Base-by-base conservation (phyloP, 2,888 invertebrate species). In the Harpagoxenus sublaevis region DNA sequence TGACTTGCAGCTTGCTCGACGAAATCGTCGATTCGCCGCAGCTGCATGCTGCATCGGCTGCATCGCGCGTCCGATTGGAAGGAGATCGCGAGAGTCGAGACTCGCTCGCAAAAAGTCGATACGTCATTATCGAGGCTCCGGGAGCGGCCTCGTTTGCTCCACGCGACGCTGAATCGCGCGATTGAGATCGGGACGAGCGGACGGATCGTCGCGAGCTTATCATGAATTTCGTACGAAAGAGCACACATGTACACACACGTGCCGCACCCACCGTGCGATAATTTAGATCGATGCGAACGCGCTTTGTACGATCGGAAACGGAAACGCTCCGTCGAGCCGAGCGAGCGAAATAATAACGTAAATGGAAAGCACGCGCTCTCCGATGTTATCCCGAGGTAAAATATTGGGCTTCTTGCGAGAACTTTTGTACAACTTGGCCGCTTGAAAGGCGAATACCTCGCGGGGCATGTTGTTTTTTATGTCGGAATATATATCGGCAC, bases 221-320 rank as follows among this genome's bases (percentile, higher is more conserved):
- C 79, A 12, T 12, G 12, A 62, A 62, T 71, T 71, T 71, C 35
- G n/a, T 62, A 62, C n/a, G 57, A 81, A 60, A 39, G 31, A 23
- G 35, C n/a, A 35, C 23, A 51, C 3, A 31, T 4, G 28, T 10
- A 9, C 15, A 31, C 12, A 65, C 3, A 55, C 45, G n/a, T 35
- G 79, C 71, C 79, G 57, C 79, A 60, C 79, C 71, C 66, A 71
- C 6, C 71, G 71, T 45, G 48, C 28, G 79, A 73, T 81, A 62
- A 81, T 71, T 73, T 81, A 48, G 23, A 79, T 71, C 79, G 73
- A 71, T 62, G 45, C 23, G 55, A 78, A 31, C 3, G n/a, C 18
- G 18, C 45, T 15, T 23, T 23, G 0, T 2, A 42, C 55, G 55
- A 79, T 79, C 57, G 15, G 9, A 68, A 48, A 28, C 18, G 28